Conservation (phyloP, 2,113 vertebrate species). For the Cisticola juncidis region DNA sequence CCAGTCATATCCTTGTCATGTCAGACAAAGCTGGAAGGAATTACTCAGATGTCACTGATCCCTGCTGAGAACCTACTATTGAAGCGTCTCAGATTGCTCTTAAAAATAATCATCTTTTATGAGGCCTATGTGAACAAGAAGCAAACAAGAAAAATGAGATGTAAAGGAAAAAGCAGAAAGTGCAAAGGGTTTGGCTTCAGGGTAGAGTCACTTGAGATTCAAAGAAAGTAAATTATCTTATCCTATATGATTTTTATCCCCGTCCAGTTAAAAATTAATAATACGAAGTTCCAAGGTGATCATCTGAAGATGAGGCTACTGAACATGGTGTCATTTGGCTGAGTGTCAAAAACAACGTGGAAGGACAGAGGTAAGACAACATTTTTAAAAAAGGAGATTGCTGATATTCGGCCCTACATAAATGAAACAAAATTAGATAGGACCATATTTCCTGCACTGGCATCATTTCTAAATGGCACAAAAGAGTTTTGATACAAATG, state of each 20-base stretch:
- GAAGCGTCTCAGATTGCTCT: not conserved
- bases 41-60: not conserved
- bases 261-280: not conserved
- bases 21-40: not conserved
- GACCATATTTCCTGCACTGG: not conserved
- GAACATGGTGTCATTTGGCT: not conserved
- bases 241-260: not conserved
- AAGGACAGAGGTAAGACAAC: not conserved
- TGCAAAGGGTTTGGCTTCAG: not conserved
- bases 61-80: not conserved
- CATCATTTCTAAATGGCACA: not conserved
- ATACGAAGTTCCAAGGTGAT: not conserved
- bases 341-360: not conserved
- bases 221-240: not conserved
- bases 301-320: not conserved
- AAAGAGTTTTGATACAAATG: not conserved
- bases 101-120: slow-evolving; percentile 9
- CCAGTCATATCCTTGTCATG: not conserved
- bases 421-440: not conserved
- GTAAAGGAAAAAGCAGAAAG: not conserved
- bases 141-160: not conserved
- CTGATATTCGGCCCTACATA: not conserved
- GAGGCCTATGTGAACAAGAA: not conserved
- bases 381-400: not conserved
- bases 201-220: not conserved